Conservation (phyloP, 2,797 vertebrate genomes). For the Orientallactaga sibirica region DNA sequence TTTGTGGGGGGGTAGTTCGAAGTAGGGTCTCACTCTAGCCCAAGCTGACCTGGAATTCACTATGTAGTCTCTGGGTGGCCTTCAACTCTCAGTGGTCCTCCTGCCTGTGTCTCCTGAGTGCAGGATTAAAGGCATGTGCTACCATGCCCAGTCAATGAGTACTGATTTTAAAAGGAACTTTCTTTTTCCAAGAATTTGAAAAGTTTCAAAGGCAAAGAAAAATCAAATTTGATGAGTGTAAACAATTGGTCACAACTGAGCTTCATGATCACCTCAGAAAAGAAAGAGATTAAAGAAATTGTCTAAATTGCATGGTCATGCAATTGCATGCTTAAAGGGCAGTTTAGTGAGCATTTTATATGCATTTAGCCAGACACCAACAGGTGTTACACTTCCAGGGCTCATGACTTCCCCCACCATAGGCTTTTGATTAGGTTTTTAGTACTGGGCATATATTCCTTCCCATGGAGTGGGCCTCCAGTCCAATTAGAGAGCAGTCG, state of each 20-base stretch:
- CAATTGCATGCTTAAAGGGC: too few species aligned
- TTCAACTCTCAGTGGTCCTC: not conserved
- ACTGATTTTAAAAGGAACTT: conserved; percentile 9
- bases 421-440: too few species aligned
- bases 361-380: too few species aligned
- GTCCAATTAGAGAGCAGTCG: too few species aligned
- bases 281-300: conserved; percentile 33
- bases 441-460: too few species aligned
- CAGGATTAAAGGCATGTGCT: not conserved
- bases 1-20: not conserved
- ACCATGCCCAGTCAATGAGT: not conserved
- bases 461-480: too few species aligned
- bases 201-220: conserved; percentile 41
- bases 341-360: too few species aligned
- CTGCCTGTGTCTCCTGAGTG: not conserved
- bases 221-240: not conserved
- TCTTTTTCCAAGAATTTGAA: not conserved
- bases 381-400: too few species aligned
- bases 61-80: not conserved
- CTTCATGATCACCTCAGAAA: conserved; percentile 54
- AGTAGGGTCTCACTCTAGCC: not conserved
- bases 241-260: conserved; percentile 6
- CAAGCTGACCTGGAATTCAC: not conserved
- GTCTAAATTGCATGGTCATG: not conserved
- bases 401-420: too few species aligned